phyloP scores from a whole-genome alignment of 2,797 vertebrate species.

The Iguana delicatissima region DNA sequence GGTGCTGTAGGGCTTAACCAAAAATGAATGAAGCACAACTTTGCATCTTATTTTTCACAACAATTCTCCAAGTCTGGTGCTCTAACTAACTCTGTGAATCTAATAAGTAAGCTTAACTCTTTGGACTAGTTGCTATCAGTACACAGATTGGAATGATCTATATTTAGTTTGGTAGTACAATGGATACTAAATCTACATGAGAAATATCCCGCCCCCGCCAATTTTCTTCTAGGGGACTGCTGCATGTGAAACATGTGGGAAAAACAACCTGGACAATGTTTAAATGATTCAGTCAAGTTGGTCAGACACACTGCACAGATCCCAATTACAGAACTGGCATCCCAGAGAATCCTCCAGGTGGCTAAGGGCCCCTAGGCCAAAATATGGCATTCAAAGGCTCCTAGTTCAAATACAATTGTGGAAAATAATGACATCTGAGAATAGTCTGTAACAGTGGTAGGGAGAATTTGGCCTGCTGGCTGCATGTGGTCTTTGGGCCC shows the following conservation, averaged over 20 bases:
- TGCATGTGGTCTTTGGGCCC: no score
- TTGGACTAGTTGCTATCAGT: background rate
- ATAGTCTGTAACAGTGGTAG: background rate
- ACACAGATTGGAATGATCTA: background rate
- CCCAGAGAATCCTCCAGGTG: background rate
- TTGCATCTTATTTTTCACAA: background rate
- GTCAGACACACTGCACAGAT: background rate
- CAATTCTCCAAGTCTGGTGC: background rate
- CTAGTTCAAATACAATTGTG: slow-evolving; percentile 11
- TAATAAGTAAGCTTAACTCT: background rate
- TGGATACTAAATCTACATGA: background rate
- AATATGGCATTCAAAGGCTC: background rate
- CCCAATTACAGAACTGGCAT: background rate
- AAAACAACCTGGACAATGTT: background rate
- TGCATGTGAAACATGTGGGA: background rate
- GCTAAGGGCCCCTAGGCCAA: background rate
- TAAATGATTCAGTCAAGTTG: background rate
- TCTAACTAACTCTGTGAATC: background rate
- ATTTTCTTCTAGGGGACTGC: background rate
- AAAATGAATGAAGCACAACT: background rate
- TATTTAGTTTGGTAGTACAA: background rate
- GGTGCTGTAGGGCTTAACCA: background rate
- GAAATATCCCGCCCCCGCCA: no score
- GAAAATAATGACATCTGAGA: background rate
- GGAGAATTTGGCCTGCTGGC: no score